Evolutionary conservation across 2,113 vertebrate genomes (phyloP).

Genomic region (Balaenoptera acutorostrata): DNA sequence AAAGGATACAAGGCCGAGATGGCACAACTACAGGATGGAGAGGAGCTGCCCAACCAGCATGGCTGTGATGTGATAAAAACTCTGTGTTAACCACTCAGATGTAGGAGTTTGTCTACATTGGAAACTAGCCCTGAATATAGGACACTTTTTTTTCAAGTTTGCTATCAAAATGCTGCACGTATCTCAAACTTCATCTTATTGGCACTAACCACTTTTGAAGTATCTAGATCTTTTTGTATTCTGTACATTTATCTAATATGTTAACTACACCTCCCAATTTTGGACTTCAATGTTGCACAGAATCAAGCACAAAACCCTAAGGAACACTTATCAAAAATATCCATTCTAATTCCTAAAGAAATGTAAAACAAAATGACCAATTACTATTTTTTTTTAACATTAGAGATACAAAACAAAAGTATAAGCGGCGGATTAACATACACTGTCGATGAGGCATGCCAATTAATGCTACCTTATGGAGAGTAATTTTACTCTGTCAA

Average conservation of each 20-base stretch:
- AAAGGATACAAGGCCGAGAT: not conserved
- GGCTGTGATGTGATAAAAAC: not conserved
- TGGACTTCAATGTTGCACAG: not conserved
- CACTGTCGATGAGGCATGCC: not conserved
- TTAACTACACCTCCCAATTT: not conserved
- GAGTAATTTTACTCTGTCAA: not conserved
- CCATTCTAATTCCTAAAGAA: not conserved
- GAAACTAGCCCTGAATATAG: not conserved
- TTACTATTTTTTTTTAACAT: not conserved
- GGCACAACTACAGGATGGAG: not conserved
- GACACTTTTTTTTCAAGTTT: not conserved
- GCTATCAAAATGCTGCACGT: not conserved
- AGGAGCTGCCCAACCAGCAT: not conserved
- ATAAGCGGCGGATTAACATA: not conserved
- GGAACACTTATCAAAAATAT: not conserved
- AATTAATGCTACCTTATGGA: not conserved
- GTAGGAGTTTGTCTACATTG: not conserved
- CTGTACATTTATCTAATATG: not conserved
- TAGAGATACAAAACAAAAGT: not conserved
- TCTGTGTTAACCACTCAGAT: not conserved
- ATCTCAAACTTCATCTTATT: not conserved
- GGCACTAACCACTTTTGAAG: not conserved
- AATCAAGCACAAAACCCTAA: not conserved
- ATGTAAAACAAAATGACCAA: not conserved
- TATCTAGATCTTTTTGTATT: not conserved